Conservation (phyloP, 2,888 invertebrate species). For the Tyria jacobaeae region DNA sequence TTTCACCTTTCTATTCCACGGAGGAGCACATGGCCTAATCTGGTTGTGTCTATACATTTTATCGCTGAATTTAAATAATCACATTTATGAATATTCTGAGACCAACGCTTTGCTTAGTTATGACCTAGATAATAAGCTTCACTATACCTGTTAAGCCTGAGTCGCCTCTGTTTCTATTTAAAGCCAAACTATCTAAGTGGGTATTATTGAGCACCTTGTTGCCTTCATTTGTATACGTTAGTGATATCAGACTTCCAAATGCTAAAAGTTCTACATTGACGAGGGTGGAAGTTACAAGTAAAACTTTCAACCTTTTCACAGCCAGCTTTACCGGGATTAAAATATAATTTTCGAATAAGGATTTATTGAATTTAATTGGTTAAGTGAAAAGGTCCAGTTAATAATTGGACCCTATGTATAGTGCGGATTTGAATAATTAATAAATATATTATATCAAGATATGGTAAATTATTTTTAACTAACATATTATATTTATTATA, state of each 20-base stretch:
- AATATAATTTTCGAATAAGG: slow-evolving; percentile 34
- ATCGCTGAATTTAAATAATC: too few species aligned
- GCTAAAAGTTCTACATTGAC: slow-evolving; percentile 32
- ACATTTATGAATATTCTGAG: too few species aligned
- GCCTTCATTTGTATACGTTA: slow-evolving; percentile 24
- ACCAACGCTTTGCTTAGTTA: too few species aligned
- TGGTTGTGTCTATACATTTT: too few species aligned
- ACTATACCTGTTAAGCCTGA: too few species aligned
- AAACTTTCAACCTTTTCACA: slow-evolving; percentile 30
- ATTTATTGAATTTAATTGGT: slow-evolving; percentile 23
- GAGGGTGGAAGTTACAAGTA: slow-evolving; percentile 26
- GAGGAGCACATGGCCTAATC: too few species aligned
- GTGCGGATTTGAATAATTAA: neutral
- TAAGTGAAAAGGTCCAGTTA: neutral
- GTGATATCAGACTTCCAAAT: slow-evolving; percentile 20
- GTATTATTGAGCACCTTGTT: slow-evolving; percentile 14
- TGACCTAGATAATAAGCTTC: too few species aligned
- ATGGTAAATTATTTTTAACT: too few species aligned
- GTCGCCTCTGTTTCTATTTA: too few species aligned
- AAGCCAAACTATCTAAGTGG: neutral
- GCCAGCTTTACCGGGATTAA: slow-evolving; percentile 31
- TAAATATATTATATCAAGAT: too few species aligned
- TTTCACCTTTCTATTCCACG: too few species aligned
- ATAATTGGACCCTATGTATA: neutral
- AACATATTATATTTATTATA: too few species aligned